phyloP scores from a whole-genome alignment of 2,113 vertebrate genomes.

The Phalacrocorax brasilianus region DNA sequence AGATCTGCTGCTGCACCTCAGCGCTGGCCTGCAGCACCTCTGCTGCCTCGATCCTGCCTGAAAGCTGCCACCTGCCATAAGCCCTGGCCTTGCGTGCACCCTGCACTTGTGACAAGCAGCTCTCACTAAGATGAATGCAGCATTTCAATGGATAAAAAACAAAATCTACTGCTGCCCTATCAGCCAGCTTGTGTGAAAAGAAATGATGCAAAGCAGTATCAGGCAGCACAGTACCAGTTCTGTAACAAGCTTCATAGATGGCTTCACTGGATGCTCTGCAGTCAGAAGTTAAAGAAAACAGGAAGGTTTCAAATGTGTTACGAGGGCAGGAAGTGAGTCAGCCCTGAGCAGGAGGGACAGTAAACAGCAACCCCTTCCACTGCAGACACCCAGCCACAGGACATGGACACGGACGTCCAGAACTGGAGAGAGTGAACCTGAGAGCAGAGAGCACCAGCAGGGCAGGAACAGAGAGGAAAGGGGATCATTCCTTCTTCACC shows the following conservation, averaged over 20 bases:
- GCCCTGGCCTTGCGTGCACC: too few species aligned
- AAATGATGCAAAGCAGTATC: neutral
- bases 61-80: neutral
- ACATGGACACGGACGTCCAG: accelerated
- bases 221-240: neutral
- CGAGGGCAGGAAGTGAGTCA: constrained; percentile 45
- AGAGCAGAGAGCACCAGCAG: neutral
- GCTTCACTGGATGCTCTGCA: neutral
- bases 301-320: constrained; percentile 10
- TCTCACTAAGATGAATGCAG: neutral
- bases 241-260: neutral
- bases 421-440: accelerated
- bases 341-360: neutral
- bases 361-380: neutral
- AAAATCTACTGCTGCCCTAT: neutral
- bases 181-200: neutral
- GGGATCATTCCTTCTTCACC: neutral
- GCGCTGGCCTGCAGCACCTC: neutral
- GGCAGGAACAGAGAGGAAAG: neutral
- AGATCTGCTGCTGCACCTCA: neutral
- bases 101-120: neutral
- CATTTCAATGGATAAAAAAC: neutral
- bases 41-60: neutral
- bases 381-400: neutral
- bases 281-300: constrained; percentile 25